Conservation (phyloP, 2,888 invertebrate genomes). For the Galeruca laticollis region DNA sequence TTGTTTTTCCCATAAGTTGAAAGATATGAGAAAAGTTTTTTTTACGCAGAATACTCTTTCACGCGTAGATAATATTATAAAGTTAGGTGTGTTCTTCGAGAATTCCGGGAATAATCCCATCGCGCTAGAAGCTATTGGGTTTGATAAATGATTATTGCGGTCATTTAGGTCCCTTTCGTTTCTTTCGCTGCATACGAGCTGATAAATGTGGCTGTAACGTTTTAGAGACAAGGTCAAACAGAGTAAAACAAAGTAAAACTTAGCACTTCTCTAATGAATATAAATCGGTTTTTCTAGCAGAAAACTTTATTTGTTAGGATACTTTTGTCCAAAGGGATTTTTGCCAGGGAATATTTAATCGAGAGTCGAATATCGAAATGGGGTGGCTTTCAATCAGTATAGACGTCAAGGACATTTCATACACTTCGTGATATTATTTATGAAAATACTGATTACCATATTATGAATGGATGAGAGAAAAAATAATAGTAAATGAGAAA, state of each 20-base stretch:
- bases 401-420: background rate
- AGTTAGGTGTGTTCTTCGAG: slow-evolving; percentile 30
- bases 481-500: too few relatives aligned
- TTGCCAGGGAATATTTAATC: slow-evolving; percentile 17
- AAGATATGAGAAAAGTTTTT: background rate
- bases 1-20: background rate
- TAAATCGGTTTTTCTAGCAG: slow-evolving; percentile 56
- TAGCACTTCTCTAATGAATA: slow-evolving; percentile 58
- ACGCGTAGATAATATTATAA: slow-evolving; percentile 12
- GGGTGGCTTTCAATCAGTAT: background rate
- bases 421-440: background rate
- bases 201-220: slow-evolving; percentile 52
- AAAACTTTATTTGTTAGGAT: slow-evolving; percentile 49
- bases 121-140: slow-evolving; percentile 26
- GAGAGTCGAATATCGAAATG: background rate
- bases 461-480: too few relatives aligned
- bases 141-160: slow-evolving; percentile 45
- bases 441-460: background rate
- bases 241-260: slow-evolving; percentile 56
- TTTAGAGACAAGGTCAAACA: slow-evolving; percentile 51
- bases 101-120: slow-evolving; percentile 24
- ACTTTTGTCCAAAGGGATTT: slow-evolving; percentile 29
- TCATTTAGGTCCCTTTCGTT: slow-evolving; percentile 43
- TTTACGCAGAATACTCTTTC: slow-evolving; percentile 14
- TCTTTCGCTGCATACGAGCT: slow-evolving; percentile 42